Conservation (phyloP, 2,888 invertebrate genomes). For the Agrochola lychnidis region DNA sequence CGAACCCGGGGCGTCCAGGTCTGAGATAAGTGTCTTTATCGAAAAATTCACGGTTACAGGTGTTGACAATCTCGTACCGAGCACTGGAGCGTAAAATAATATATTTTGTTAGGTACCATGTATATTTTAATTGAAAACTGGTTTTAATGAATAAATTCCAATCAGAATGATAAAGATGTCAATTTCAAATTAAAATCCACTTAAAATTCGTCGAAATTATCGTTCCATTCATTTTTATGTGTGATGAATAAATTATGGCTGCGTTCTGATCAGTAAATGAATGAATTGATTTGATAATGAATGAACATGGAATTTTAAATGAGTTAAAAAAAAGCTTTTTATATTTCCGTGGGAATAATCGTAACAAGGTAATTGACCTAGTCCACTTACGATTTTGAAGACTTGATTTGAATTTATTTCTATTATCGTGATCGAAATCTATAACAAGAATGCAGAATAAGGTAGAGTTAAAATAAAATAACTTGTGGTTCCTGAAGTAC, state of each 20-base stretch:
- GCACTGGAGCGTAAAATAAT: neutral
- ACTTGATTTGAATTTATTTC: neutral
- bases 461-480: neutral
- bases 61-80: neutral
- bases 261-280: conserved; percentile 28
- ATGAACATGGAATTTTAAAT: conserved; percentile 30
- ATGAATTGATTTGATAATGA: conserved; percentile 33
- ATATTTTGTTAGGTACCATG: conserved; percentile 16
- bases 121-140: conserved; percentile 8
- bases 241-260: conserved; percentile 39
- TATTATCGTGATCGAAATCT: no score
- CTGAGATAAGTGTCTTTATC: no score
- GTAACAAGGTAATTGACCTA: conserved; percentile 31
- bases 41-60: neutral
- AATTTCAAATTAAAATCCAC: conserved; percentile 40
- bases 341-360: conserved; percentile 37
- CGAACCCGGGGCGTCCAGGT: no score
- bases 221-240: conserved; percentile 30
- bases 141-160: conserved; percentile 23
- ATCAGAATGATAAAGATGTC: conserved; percentile 36
- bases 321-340: conserved; percentile 11
- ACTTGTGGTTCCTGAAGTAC: neutral
- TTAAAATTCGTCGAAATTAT: conserved; percentile 40
- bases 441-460: neutral
- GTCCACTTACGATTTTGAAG: conserved; percentile 8